Base-by-base conservation (phyloP, 2,113 vertebrate species). In the Podocnemis expansa region DNA sequence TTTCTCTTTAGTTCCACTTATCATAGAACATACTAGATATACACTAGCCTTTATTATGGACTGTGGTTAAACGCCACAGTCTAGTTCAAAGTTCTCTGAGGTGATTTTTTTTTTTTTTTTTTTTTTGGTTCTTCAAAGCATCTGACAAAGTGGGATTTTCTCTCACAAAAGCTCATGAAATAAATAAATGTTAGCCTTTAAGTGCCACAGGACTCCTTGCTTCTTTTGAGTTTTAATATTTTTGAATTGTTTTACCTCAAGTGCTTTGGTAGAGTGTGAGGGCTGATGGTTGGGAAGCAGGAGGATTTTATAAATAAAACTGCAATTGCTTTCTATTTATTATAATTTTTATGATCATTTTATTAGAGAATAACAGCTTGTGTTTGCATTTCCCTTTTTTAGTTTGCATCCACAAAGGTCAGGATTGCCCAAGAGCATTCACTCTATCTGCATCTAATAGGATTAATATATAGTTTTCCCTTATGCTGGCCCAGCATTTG, bases 401-500 rank as follows among this genome's bases (percentile, higher is more conserved):
- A 73, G 13, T 76, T 67, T 24, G 2, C 58, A 49, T 58, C 91
- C 80, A 49, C 0, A 1, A 91, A 60, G 43, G 17, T 56, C 25
- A 43, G 24, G 10, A 12, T 47, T 91, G 34, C 54, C 75, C 34
- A 84, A 45, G 2, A 31, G 47, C 31, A 3, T 70, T 70, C n/a
- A 38, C 4, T 38, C 17, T 70, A 9, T 70, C 63, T 29, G 16
- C 43, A 93, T 14, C 10, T 78, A 27, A 27, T 76, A 7, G 4
- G 5, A 41, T 81, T 47, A 67, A 27, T 43, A 3, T 2, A 12
- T 75, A 84, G n/a, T 3, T 38, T 12, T 84, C 86, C 29, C 76
- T 41, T n/a, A 38, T 70, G 10, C 29, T 63, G 58, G 41, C 6
- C 41, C 5, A 21, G 19, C 0, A 0, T 31, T 94, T 14, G 5